A percentile compares a stretch with the other conserved stretches of the same genome.
Evolutionary conservation across 2,113 vertebrate genomes (phyloP).

Genomic region (Ramphastos sulfuratus): DNA sequence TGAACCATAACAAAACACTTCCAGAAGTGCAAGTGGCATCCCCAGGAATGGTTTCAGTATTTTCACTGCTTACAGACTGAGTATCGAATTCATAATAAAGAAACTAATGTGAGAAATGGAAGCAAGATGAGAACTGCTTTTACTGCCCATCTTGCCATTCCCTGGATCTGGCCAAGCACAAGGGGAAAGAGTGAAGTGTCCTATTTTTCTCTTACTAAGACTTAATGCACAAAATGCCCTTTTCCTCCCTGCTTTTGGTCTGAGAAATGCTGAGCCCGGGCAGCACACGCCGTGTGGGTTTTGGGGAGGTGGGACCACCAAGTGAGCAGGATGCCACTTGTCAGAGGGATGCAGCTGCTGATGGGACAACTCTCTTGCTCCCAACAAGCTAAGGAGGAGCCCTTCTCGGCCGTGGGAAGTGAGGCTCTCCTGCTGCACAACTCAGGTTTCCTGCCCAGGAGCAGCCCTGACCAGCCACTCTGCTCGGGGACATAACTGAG

Average conservation of each 20-base stretch:
- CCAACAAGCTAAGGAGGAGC: neutral
- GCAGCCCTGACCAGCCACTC: neutral
- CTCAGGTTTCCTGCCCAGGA: neutral
- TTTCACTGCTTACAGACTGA: neutral
- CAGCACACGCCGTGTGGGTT: neutral
- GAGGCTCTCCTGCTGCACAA: neutral
- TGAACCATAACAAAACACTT: constrained; percentile 1
- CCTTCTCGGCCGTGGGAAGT: neutral
- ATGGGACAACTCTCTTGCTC: fast-evolving
- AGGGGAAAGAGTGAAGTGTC: neutral
- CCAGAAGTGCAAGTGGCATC: neutral
- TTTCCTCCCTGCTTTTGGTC: neutral
- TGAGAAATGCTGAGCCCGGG: neutral
- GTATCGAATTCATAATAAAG: neutral
- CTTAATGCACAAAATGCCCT: neutral
- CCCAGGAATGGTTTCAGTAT: constrained; percentile 18
- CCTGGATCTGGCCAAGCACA: neutral
- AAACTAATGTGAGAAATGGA: neutral
- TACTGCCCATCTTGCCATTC: neutral
- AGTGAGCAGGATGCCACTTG: neutral
- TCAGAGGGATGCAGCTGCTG: fast-evolving
- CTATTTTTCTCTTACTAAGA: neutral
- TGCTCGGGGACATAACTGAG: neutral
- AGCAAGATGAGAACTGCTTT: neutral
- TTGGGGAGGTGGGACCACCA: neutral